Evolutionary conservation across 2,888 invertebrate genomes (phyloP).

Genomic region (Perizoma flavofasciatum): DNA sequence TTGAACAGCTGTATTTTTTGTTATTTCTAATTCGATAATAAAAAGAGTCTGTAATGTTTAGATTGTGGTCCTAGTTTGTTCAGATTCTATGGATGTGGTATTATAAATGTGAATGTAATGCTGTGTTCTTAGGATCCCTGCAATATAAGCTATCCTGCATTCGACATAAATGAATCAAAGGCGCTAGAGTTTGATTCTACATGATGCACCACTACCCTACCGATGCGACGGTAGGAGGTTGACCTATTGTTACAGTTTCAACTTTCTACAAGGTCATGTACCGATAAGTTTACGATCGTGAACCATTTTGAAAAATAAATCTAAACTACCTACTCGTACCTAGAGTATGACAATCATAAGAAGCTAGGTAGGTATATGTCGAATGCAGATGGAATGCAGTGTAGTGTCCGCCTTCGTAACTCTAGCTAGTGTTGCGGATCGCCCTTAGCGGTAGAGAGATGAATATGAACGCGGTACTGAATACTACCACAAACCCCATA

Average conservation of each 20-base stretch:
- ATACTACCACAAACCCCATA: conserved; percentile 53
- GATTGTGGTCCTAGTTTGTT: conserved; percentile 69
- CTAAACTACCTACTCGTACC: no score
- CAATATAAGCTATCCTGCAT: conserved; percentile 60
- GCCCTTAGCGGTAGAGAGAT: conserved; percentile 72
- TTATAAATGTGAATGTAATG: conserved; percentile 77
- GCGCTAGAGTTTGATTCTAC: neutral
- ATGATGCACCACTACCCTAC: neutral
- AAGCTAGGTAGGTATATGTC: conserved; percentile 28
- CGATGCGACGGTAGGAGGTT: no score
- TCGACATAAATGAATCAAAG: conserved; percentile 46
- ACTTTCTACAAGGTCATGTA: no score
- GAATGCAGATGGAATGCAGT: conserved; percentile 65
- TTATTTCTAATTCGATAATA: conserved; percentile 49
- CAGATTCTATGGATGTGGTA: conserved; percentile 76
- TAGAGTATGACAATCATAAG: no score
- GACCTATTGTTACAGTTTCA: no score
- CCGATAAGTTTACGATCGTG: no score
- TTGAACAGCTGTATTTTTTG: conserved; percentile 55
- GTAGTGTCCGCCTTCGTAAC: conserved; percentile 77
- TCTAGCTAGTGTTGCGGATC: conserved; percentile 75
- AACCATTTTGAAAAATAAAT: no score
- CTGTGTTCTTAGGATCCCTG: conserved; percentile 74
- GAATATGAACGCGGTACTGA: conserved; percentile 47
- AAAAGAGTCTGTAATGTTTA: conserved; percentile 59